Base-by-base conservation (phyloP, 2,888 invertebrate species). In the Limenitis camilla region DNA sequence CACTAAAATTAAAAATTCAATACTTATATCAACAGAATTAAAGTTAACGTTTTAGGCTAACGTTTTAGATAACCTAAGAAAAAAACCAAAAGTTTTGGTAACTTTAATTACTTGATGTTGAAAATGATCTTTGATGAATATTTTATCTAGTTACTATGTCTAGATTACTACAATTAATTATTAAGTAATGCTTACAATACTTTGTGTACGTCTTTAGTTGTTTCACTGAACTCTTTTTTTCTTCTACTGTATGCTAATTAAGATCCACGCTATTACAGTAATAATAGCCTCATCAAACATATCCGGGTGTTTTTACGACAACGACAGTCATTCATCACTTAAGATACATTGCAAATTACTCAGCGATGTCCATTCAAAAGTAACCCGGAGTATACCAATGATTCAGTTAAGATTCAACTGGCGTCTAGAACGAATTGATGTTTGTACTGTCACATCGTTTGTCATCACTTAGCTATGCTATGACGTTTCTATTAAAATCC, bases 401-500 rank as follows among this genome's bases (percentile, higher is more conserved):
- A 67, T 45, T 67, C 67, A 67, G 49, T 57, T 33, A 35, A 52
- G 41, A 45, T 45, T 45, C 30, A 45, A 45, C 36, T 30, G 5
- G 36, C 29, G 36, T 30, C 36, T 35, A 8, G 40, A 40, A 33
- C 19, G 52, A 47, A 28, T 52, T 19, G 42, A 53, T 59, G 58
- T 50, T 53, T 56, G 52, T 58, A 50, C 53, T 42, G 56, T 58
- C 57, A 55, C 43, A 39, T 47, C 60, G 52, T 64, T 67, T 68
- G 74, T 81, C 81, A 80, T 70, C 70, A 64, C 67, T 72, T 55
- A 64, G 68, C 66, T 71, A 79, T 75, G 70, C 60, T 59, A 65
- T 78, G 76, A 81, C 79, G 78, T 69, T 59, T 62, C 52, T 55
- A 53, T 60, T 65, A 64, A 67, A 64, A 62, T 57, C 60, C 61